Evolutionary conservation across 2,113 vertebrate species (phyloP).

Genomic region (Thinocorus orbignyianus): DNA sequence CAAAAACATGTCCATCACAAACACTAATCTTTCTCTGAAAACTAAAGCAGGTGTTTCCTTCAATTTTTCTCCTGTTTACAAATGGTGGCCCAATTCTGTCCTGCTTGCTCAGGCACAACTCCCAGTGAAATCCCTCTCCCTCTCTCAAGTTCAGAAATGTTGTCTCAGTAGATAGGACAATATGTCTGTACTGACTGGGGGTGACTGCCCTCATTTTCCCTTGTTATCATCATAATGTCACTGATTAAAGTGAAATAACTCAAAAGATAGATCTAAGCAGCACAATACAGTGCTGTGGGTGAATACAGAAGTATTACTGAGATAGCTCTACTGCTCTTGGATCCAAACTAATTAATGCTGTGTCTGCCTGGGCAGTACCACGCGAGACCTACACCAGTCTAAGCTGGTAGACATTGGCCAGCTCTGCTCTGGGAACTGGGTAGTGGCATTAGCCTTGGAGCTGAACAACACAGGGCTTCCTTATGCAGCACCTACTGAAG

Average conservation of each 20-base stretch:
- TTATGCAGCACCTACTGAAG: rapidly evolving
- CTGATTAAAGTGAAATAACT: not conserved
- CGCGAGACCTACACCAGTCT: rapidly evolving
- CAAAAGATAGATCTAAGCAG: not conserved
- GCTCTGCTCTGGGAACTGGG: not conserved
- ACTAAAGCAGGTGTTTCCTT: not conserved
- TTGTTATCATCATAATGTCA: not conserved
- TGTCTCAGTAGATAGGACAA: not conserved
- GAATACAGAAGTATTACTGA: rapidly evolving
- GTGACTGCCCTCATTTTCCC: not conserved
- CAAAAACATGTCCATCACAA: not conserved
- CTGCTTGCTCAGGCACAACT: slow-evolving; percentile 6
- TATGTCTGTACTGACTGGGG: not conserved
- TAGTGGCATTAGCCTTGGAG: rapidly evolving
- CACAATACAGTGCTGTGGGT: not conserved
- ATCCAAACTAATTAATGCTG: rapidly evolving
- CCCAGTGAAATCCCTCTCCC: not conserved
- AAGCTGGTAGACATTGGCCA: not conserved
- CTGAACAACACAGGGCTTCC: not conserved
- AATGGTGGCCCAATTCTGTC: slow-evolving; percentile 36
- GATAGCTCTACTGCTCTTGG: no score
- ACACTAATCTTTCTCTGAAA: not conserved
- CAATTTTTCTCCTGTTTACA: not conserved
- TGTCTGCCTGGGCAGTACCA: not conserved
- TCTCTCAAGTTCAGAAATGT: not conserved